Evolutionary conservation across 1,140 invertebrate genomes (phyloP).

Genomic region (Oreohelix idahoensis): DNA sequence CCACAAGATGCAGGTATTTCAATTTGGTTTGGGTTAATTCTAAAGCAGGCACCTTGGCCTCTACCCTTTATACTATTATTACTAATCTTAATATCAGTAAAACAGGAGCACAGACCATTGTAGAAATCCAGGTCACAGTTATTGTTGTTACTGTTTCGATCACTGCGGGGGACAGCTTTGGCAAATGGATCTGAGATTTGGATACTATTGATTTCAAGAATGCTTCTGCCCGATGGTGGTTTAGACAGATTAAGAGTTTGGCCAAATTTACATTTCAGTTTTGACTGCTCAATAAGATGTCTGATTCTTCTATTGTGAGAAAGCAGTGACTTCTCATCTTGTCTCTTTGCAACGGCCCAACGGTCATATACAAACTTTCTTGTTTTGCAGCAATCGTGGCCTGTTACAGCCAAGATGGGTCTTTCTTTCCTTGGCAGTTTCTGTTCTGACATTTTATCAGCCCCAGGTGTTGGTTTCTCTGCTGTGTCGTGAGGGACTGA

Average conservation of each 20-base stretch:
- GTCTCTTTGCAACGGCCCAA: background rate
- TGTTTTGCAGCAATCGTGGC: background rate
- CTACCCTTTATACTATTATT: background rate
- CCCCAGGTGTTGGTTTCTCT: background rate
- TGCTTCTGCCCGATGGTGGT: background rate
- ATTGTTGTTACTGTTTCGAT: background rate
- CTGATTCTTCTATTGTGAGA: slow-evolving; percentile 13
- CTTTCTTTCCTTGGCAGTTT: background rate
- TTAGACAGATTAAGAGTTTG: background rate
- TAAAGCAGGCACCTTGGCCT: background rate
- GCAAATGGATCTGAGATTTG: background rate
- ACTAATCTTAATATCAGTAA: background rate
- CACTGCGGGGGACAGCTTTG: background rate
- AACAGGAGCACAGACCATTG: background rate
- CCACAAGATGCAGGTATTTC: background rate
- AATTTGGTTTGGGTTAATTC: background rate
- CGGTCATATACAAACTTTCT: background rate
- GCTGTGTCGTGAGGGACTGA: background rate
- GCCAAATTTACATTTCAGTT: background rate
- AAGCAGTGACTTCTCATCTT: slow-evolving; percentile 4
- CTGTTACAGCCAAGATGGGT: background rate
- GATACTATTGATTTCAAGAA: background rate
- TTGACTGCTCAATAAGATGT: slow-evolving; percentile 34
- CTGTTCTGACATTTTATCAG: background rate
- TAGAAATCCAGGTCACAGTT: background rate